These are phyloP conservation scores for Xenopus laevis DNA, from an alignment of 2,113 vertebrate species.

Conservation along the genomic window DNA sequence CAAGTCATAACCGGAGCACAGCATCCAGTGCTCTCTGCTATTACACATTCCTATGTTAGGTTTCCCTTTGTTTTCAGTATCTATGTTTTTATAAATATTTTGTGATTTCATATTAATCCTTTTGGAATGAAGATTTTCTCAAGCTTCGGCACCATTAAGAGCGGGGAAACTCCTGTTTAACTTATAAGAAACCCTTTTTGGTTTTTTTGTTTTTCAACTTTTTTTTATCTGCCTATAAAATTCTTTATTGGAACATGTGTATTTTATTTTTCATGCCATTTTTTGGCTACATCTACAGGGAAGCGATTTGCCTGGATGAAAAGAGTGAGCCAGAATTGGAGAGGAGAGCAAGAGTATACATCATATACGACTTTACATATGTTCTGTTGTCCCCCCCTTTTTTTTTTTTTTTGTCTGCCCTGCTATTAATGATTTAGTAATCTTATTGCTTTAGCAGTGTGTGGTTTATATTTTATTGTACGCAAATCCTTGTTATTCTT, in stretches of 20 bases:
- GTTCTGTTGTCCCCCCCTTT: too few relatives aligned
- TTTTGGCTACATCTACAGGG: neutral
- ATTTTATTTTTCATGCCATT: neutral
- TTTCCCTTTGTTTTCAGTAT: neutral
- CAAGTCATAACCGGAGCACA: constrained; percentile 37
- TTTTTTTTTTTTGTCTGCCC: too few relatives aligned
- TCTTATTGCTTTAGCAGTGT: too few relatives aligned
- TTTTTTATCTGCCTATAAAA: neutral
- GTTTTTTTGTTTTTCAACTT: neutral
- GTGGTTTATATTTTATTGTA: too few relatives aligned
- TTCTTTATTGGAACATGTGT: neutral
- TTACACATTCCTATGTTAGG: neutral
- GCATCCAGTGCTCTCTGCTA: neutral
- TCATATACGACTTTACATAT: neutral
- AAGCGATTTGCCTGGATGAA: neutral
- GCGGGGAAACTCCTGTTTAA: too few relatives aligned
- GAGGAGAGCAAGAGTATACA: neutral
- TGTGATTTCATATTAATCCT: neutral
- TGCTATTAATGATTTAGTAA: too few relatives aligned
- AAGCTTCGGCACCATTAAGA: neutral
- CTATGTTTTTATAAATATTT: neutral
- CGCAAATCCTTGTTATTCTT: too few relatives aligned
- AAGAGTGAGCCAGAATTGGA: neutral
- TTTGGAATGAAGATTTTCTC: neutral
- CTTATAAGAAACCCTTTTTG: neutral